Percentiles rank a stretch among this genome's conserved stretches.
phyloP scores from a whole-genome alignment of 2,113 vertebrate species.

The Salvelinus fontinalis region DNA sequence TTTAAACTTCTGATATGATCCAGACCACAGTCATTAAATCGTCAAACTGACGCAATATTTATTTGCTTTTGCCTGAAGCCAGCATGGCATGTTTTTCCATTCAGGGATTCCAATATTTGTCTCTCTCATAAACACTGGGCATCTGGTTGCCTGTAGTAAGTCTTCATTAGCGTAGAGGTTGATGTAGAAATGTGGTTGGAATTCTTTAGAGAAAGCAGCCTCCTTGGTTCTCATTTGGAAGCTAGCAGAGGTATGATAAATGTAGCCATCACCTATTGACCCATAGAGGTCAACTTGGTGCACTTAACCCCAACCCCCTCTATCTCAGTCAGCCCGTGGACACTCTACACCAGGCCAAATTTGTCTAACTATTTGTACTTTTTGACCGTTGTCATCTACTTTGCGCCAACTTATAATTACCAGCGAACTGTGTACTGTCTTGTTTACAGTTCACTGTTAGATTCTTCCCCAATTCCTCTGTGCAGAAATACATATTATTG shows the following conservation, averaged over 20 bases:
- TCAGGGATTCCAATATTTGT: constrained; percentile 63
- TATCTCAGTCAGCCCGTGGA: constrained; percentile 41
- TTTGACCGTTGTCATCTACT: constrained; percentile 29
- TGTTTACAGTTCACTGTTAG: constrained; percentile 49
- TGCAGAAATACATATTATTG: constrained; percentile 34
- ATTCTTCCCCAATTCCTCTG: constrained; percentile 33
- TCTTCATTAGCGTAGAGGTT: constrained; percentile 48
- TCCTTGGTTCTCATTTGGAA: constrained; percentile 54
- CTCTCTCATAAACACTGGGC: constrained; percentile 63
- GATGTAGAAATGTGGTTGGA: constrained; percentile 47
- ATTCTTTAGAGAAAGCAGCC: constrained; percentile 46
- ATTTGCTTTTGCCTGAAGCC: constrained; percentile 52
- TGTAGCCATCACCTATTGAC: constrained; percentile 72
- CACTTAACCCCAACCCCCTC: constrained; percentile 50
- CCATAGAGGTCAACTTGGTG: constrained; percentile 61
- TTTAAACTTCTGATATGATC: constrained; percentile 64
- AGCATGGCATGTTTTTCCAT: constrained; percentile 68
- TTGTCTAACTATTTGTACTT: not conserved
- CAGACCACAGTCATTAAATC: constrained; percentile 65
- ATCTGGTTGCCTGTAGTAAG: constrained; percentile 60
- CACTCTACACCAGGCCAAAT: constrained; percentile 43
- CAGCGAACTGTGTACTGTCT: constrained; percentile 26
- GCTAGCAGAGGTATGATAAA: constrained; percentile 66
- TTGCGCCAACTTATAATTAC: constrained; percentile 31
- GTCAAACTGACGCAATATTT: constrained; percentile 63